Conservation (phyloP, 1,140 invertebrate genomes). For the Mesaphorura yosii region DNA sequence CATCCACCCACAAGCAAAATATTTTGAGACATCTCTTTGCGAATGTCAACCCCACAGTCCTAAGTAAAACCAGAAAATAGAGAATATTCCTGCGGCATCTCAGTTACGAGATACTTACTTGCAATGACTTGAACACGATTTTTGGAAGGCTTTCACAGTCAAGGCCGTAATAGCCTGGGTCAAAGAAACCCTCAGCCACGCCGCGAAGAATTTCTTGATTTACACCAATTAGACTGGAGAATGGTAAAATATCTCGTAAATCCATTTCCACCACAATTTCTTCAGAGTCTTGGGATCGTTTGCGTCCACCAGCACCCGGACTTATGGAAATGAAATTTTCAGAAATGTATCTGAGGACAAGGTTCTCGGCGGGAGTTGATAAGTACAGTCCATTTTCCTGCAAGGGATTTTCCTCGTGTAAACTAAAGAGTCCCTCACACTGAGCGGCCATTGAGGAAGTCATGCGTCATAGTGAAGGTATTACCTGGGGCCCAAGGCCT, state of each 20-base stretch:
- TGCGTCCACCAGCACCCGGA: slow-evolving; percentile 4
- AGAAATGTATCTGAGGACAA: slow-evolving; percentile 27
- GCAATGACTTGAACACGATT: slow-evolving; percentile 47
- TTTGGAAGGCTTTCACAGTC: slow-evolving; percentile 49
- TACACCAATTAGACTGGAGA: slow-evolving; percentile 28
- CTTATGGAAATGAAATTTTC: slow-evolving; percentile 28
- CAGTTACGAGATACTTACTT: slow-evolving; percentile 31
- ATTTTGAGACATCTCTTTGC: slow-evolving; percentile 42
- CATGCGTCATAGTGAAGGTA: slow-evolving; percentile 1
- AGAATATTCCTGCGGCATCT: neutral
- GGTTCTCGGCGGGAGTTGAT: slow-evolving; percentile 27
- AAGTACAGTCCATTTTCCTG: slow-evolving; percentile 31
- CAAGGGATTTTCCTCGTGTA: neutral
- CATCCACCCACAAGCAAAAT: slow-evolving; percentile 46
- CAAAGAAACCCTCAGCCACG: slow-evolving; percentile 49
- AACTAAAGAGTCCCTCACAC: too few relatives aligned
- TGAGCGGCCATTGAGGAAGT: neutral
- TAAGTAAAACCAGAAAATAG: slow-evolving; percentile 10
- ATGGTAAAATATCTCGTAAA: slow-evolving; percentile 25
- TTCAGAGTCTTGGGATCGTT: slow-evolving; percentile 26
- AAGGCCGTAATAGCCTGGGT: slow-evolving; percentile 49
- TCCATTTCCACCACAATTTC: slow-evolving; percentile 32
- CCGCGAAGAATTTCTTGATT: slow-evolving; percentile 40
- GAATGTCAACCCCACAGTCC: slow-evolving; percentile 44
- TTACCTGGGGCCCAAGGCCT: slow-evolving; percentile 29